Evolutionary conservation across 2,888 invertebrate species (phyloP).

Genomic region (Dexiosoma caninum): DNA sequence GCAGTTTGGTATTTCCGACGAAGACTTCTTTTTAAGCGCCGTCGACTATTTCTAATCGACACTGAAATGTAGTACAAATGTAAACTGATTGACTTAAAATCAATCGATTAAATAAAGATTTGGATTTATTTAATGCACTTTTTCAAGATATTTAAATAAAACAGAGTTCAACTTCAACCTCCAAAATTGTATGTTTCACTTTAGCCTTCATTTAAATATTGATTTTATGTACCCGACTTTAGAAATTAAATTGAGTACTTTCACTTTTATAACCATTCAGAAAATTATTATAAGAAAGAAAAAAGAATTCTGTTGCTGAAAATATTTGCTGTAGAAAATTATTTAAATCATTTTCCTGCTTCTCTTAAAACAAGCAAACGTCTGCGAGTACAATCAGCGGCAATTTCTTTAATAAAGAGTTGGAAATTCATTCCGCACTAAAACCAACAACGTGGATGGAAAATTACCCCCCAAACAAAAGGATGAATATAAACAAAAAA

Average conservation of each 20-base stretch:
- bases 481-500: background rate
- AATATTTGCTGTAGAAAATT: background rate
- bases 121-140: too few species aligned
- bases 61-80: too few species aligned
- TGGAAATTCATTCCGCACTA: conserved; percentile 28
- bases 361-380: conserved; percentile 17
- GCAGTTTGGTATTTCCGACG: too few species aligned
- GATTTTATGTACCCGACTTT: background rate
- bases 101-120: too few species aligned
- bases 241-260: background rate
- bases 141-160: too few species aligned
- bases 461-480: conserved; percentile 14
- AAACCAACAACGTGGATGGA: background rate
- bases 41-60: too few species aligned
- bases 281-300: conserved; percentile 1
- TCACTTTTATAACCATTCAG: background rate
- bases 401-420: background rate
- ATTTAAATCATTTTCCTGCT: background rate
- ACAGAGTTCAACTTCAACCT: too few species aligned
- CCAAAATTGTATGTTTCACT: background rate
- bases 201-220: conserved; percentile 1
- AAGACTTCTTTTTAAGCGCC: too few species aligned
- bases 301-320: background rate
- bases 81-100: too few species aligned
- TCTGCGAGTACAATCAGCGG: background rate